Base-by-base conservation (phyloP, 2,888 invertebrate species). In the Tanypteryx hageni region DNA sequence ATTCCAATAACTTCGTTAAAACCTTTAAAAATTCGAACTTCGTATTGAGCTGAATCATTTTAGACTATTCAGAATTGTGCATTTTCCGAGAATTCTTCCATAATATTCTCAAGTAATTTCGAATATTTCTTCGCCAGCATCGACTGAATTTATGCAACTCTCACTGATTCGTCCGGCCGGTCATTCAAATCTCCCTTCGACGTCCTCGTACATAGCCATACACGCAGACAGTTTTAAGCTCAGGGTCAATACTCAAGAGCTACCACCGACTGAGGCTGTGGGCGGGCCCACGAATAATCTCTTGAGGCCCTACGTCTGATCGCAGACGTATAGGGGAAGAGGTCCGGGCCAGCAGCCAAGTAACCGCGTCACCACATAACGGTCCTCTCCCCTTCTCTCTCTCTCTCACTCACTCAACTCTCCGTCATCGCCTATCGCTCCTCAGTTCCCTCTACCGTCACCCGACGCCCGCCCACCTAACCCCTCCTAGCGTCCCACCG, bases 321-420 rank as follows among this genome's bases (percentile, higher is more conserved):
- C 61, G 16, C 31, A 56, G 85, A 86, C n/a, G 44, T 7, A 5
- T 16, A 59, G 27, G 59, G 86, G 14, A 14, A 27, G 59, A n/a
- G 27, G 86, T 59, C 64, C n/a, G 16, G 64, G 89, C 64, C n/a
- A 64, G 89, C n/a, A 89, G 89, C 64, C 89, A 64, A 31, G 27
- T 61, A 86, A 89, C 89, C 64, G 89, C 64, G 89, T 64, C 89
- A 89, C 89, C 89, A 64, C 64, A 64, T 89, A 89, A 89, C 89
- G 89, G 89, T 64, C 56, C 16, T 27, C 61, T n/a, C 89, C 64
- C 11, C 64, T 16, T 59, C 31, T 31, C 61, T 61, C 22, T 85
- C 61, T 0, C 83, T 59, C 31, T 31, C 61, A 27, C 22, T 85
- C 61, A 4, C 83, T 9, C 44, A 83, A 56, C 83, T 83, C 83